Base-by-base conservation (phyloP, 37 sponge, comb jelly and placozoan genomes). In the Ianthella basta region DNA sequence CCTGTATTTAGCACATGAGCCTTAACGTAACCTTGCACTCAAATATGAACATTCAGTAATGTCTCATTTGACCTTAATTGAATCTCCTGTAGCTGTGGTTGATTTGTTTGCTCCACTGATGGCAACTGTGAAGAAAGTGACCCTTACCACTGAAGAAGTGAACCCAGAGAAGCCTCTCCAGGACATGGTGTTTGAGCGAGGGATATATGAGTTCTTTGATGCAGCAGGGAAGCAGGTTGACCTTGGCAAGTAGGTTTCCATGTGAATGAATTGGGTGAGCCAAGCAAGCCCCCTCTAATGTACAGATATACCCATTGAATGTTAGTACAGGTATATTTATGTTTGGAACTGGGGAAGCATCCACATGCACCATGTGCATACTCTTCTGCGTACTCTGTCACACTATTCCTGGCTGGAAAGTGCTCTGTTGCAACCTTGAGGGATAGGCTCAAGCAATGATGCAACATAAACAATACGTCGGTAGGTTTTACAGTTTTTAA, bases 221-320 rank as follows among this genome's bases (percentile, higher is more conserved):
- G 81, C 81, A 55, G 87, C 90, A 44, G 86, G 86, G 0, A 38
- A 30, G 23, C 61, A 55, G 23, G 32, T 88, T n/a, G 88, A 94
- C 70, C 55, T 83, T 1, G 94, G 94, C 82, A 94, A 94, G 94
- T 93, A 84, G 68, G 93, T 84, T 8, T 21, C 50, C 50, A 44
- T n/a, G 50, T 44, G 50, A 44, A n/a, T n/a, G n/a, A n/a, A n/a
- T n/a, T 55, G 60, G 59, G 27, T 56, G 30, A 27, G 6, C 5
- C 8, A 12, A 53, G 20, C 35, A 82, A 14, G 37, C 19, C 38
- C 18, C 38, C 44, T n/a, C 13, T 14, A 37, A 39, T 73, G 41
- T 73, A 15, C 24, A 32, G 24, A 65, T 65, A 15, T 65, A 32
- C 32, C 60, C 60, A 57, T 19, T 19, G 19, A 16, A 21, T 61